Percentiles rank a stretch among this genome's conserved stretches.
phyloP scores from a whole-genome alignment of 2,797 vertebrate genomes.

The Silurus lanzhouensis region DNA sequence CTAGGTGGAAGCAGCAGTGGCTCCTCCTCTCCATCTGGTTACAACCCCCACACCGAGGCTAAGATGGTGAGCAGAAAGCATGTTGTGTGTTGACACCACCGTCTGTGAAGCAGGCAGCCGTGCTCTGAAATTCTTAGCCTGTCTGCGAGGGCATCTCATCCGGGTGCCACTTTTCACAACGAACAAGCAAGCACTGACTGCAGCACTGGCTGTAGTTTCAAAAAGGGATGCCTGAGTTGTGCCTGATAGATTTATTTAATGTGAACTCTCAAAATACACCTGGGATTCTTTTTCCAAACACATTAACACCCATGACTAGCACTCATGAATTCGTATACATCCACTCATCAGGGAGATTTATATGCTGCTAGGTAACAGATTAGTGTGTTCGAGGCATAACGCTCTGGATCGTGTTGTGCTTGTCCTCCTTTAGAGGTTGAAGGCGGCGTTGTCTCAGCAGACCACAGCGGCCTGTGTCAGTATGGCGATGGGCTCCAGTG shows the following conservation, averaged over 20 bases:
- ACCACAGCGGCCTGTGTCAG: constrained; percentile 80
- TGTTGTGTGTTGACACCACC: neutral
- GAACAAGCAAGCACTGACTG: constrained; percentile 42
- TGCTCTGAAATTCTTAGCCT: constrained; percentile 34
- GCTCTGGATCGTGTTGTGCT: constrained; percentile 27
- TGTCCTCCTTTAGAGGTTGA: constrained; percentile 80
- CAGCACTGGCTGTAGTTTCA: constrained; percentile 17
- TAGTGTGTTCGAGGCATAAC: constrained; percentile 21
- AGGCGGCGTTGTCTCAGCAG: constrained; percentile 89
- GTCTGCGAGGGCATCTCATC: constrained; percentile 29
- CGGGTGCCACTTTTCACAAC: constrained; percentile 48
- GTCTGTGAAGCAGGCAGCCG: constrained; percentile 13
- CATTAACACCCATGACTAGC: neutral
- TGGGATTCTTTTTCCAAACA: neutral
- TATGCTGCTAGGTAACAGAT: neutral
- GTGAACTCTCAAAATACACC: neutral
- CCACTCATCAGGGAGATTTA: neutral
- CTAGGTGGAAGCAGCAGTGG: constrained; percentile 86
- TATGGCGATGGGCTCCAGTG: constrained; percentile 83
- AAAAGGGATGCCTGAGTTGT: neutral
- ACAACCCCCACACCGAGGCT: constrained; percentile 87
- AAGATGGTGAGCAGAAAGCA: constrained; percentile 87
- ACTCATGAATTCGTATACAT: neutral
- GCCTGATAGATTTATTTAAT: neutral
- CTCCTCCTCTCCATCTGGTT: constrained; percentile 89